Base-by-base conservation (phyloP, 2,113 vertebrate genomes). In the Lanius collurio region DNA sequence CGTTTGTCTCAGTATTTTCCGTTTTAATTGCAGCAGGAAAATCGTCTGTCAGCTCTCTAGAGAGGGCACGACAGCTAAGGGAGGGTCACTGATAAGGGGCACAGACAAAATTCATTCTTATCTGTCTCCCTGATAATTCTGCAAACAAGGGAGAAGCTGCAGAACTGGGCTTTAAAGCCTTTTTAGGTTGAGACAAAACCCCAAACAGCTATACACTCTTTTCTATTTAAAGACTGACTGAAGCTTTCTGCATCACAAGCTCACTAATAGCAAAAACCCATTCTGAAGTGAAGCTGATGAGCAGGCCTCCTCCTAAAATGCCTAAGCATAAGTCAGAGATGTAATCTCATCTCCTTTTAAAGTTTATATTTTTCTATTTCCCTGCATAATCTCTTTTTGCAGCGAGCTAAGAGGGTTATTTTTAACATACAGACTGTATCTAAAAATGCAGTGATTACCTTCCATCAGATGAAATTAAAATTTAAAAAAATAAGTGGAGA, bases 281-380 rank as follows among this genome's bases (percentile, higher is more conserved):
- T 20, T 53, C 71, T 76, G 73, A 95, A 93, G 71, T 31, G 50
- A 92, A 70, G 71, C 83, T 92, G 86, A 92, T 90, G 92, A 94
- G 52, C 68, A 77, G 42, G 6, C 44, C 39, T 90, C 74, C 63
- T 68, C 59, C 86, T 47, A 30, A 91, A 91, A 90, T 77, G 88
- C 89, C 82, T 73, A 64, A 77, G 37, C 28, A 9, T 19, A 87
- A 65, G 7, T 78, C 81, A 76, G 41, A 89, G 35, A 82, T 83
- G n/a, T 63, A 70, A 94, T 77, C 52, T 41, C 28, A 46, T 76
- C 62, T 64, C 62, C 67, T 57, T 71, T 93, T 76, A 2, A 77
- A 75, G 16, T 93, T 91, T 67, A 79, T 89, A 91, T 92, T 95
- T 91, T 57, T 39, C 82, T 65, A 13, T 85, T 90, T 82, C 63